Percentiles rank a stretch among this genome's conserved stretches.
These are phyloP conservation scores for Loriculus beryllinus DNA, from an alignment of 2,797 vertebrate genomes.

Conservation along the genomic window DNA sequence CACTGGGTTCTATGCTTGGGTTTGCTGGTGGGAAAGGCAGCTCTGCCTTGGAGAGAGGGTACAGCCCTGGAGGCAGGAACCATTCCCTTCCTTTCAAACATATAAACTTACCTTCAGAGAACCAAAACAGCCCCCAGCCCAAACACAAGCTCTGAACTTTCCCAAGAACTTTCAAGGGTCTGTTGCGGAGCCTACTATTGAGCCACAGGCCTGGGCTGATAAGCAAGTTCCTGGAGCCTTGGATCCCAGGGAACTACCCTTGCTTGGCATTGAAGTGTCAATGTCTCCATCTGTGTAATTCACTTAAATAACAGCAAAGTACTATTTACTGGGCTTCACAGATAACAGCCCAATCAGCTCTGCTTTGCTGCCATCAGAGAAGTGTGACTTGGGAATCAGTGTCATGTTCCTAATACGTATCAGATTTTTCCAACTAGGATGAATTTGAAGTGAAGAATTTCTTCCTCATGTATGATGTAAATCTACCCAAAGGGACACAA, in stretches of 20 bases:
- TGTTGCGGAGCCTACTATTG: not conserved
- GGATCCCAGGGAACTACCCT: not conserved
- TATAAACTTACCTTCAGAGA: not conserved
- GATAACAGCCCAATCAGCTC: not conserved
- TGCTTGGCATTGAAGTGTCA: accelerated
- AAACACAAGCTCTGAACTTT: not conserved
- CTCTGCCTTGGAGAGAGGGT: not conserved
- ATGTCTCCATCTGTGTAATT: not conserved
- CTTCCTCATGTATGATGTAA: not conserved
- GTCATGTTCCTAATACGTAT: slow-evolving; percentile 56
- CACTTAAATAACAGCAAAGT: not conserved
- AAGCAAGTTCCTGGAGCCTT: not conserved
- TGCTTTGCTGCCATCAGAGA: slow-evolving; percentile 23
- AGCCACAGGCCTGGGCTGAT: not conserved
- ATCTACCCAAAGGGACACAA: not conserved
- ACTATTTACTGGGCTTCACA: not conserved
- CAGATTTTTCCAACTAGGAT: slow-evolving; percentile 61
- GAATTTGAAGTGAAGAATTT: not conserved
- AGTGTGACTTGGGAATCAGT: not conserved
- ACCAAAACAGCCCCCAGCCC: not conserved
- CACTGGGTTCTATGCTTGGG: accelerated
- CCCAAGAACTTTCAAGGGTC: not conserved
- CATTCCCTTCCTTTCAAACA: not conserved
- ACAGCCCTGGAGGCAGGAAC: not conserved
- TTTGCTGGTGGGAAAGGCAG: not conserved